Base-by-base conservation (phyloP, 2,888 invertebrate species). In the Argynnis bischoffii region DNA sequence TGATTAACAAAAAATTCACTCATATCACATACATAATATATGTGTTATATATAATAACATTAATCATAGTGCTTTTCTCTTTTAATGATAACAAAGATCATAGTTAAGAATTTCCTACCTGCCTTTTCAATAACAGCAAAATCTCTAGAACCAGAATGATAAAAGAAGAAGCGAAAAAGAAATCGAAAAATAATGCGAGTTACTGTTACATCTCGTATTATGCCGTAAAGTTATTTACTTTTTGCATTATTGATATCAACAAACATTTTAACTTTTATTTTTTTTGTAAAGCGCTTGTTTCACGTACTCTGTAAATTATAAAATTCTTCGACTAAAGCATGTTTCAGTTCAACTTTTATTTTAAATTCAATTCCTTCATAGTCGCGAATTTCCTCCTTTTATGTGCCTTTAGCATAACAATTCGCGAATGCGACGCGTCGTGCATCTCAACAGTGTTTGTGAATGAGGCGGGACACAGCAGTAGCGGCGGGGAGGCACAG, bases 401-500 rank as follows among this genome's bases (percentile, higher is more conserved):
- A 64, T 57, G 57, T 64, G 57, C 64, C 57, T 57, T 65, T 35
- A 54, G 48, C 59, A 48, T 54, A 53, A 59, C 65, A 60, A 66
- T 16, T 46, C 54, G 54, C 13, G 55, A 46, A n/a, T 21, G 63
- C 65, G 65, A 66, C 59, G 46, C 31, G 59, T 4, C 46, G 15
- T 14, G 50, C 57, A 53, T 65, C 15, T 53, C 59, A 41, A 59
- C 55, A 21, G 41, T n/a, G 41, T 15, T 8, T 16, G n/a, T 11
- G 16, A 55, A 13, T 3, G 11, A 11, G 21, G 31, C 55, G 55
- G 26, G 26, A 31, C 21, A 13, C 14, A 14, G 55, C 55, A 35
- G 3, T 11, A 1, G 14, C 13, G 55, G 31, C 13, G 6, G 3
- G 11, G 1, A n/a, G 35, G 8, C 35, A 11, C 11, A 41, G 0